Conservation (phyloP, 1,140 invertebrate genomes). For the Dinothrombium tinctorium region DNA sequence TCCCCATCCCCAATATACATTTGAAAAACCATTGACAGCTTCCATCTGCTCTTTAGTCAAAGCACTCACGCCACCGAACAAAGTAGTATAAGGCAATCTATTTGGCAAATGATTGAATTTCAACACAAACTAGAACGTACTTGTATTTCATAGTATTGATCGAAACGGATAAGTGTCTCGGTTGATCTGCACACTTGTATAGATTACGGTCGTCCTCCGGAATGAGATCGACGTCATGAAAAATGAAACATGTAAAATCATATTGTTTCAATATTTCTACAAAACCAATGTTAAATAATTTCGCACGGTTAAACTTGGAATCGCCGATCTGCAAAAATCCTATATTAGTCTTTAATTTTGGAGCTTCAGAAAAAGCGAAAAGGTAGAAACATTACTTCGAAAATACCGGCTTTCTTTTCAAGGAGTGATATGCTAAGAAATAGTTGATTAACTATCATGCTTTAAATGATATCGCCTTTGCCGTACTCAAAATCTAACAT, state of each 20-base stretch:
- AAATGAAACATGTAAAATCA: slow-evolving; percentile 20
- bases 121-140: slow-evolving; percentile 6
- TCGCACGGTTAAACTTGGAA: slow-evolving; percentile 62
- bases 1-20: slow-evolving; percentile 48
- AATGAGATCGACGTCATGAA: slow-evolving; percentile 73
- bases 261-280: slow-evolving; percentile 50
- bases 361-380: background rate
- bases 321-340: slow-evolving; percentile 23
- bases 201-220: slow-evolving; percentile 76
- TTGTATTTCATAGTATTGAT: slow-evolving; percentile 17
- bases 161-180: slow-evolving; percentile 20
- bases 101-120: background rate
- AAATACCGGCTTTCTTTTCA: too few relatives aligned
- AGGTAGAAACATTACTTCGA: background rate
- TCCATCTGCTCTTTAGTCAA: slow-evolving; percentile 54
- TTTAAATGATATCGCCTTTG: background rate
- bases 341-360: background rate
- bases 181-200: slow-evolving; percentile 53
- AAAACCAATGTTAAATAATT: slow-evolving; percentile 86
- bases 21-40: slow-evolving; percentile 67
- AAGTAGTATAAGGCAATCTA: slow-evolving; percentile 18
- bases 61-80: slow-evolving; percentile 52
- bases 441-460: background rate
- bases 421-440: too few relatives aligned
- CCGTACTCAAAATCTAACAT: background rate